Conservation (phyloP, 2,888 invertebrate genomes). For the Aleiodes alternator region DNA sequence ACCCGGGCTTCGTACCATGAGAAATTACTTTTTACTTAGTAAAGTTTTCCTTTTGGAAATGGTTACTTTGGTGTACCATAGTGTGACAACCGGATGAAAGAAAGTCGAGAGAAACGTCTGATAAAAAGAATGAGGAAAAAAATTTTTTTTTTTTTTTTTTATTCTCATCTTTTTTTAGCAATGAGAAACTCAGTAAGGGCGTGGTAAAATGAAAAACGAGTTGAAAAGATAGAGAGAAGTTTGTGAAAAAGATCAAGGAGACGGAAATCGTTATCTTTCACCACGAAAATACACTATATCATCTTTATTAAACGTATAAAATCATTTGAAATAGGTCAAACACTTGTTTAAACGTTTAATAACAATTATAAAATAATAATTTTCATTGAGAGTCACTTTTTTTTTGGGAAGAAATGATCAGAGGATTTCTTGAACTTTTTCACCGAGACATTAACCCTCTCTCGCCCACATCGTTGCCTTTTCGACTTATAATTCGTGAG, state of each 20-base stretch:
- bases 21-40: slow-evolving; percentile 7
- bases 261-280: slow-evolving; percentile 39
- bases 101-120: slow-evolving; percentile 23
- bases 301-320: slow-evolving; percentile 10
- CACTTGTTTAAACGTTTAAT: background rate
- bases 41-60: background rate
- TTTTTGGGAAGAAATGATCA: background rate
- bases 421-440: slow-evolving; percentile 26
- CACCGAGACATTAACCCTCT: slow-evolving; percentile 38
- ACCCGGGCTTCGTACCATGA: background rate
- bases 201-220: slow-evolving; percentile 37
- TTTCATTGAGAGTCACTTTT: background rate
- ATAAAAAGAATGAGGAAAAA: slow-evolving; percentile 21
- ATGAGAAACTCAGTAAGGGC: slow-evolving; percentile 52
- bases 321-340: slow-evolving; percentile 28
- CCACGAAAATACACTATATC: background rate
- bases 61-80: slow-evolving; percentile 21
- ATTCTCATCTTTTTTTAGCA: background rate
- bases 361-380: background rate
- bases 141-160: background rate
- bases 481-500: slow-evolving; percentile 38
- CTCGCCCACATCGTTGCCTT: slow-evolving; percentile 39
- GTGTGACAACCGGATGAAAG: slow-evolving; percentile 26
- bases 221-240: slow-evolving; percentile 22
- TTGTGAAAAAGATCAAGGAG: slow-evolving; percentile 27